phyloP scores from a whole-genome alignment of 2,113 vertebrate genomes.

The Alosa alosa region DNA sequence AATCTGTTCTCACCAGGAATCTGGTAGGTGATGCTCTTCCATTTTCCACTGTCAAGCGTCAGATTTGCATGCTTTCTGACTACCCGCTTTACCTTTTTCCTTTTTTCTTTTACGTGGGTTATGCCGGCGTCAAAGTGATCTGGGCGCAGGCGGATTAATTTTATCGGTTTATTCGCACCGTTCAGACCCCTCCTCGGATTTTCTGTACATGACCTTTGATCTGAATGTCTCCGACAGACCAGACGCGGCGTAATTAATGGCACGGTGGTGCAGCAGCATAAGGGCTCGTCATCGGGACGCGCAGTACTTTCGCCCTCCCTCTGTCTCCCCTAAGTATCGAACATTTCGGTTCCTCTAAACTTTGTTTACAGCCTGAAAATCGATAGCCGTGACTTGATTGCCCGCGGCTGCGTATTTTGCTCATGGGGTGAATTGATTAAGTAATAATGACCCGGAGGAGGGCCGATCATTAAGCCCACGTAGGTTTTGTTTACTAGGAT shows the following conservation, averaged over 20 bases:
- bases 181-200: conserved; percentile 77
- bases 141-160: conserved; percentile 73
- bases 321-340: conserved; percentile 61
- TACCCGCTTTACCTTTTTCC: conserved; percentile 41
- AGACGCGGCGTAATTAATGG: conserved; percentile 72
- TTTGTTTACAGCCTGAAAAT: conserved; percentile 81
- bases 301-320: conserved; percentile 44
- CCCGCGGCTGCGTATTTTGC: conserved; percentile 77
- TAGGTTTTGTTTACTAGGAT: conserved; percentile 66
- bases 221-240: conserved; percentile 77
- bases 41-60: conserved; percentile 59
- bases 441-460: conserved; percentile 87
- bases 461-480: conserved; percentile 75
- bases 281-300: conserved; percentile 51
- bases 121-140: conserved; percentile 52
- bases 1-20: conserved; percentile 84
- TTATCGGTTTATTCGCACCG: conserved; percentile 77
- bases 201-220: conserved; percentile 92
- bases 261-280: conserved; percentile 47
- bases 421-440: conserved; percentile 88
- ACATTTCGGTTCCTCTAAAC: conserved; percentile 75
- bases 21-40: conserved; percentile 86
- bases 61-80: conserved; percentile 51
- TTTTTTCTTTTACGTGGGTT: conserved; percentile 43
- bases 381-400: conserved; percentile 78